These are phyloP conservation scores for Muscidifurax raptorellus DNA, from an alignment of 1,140 invertebrate species.

Conservation along the genomic window DNA sequence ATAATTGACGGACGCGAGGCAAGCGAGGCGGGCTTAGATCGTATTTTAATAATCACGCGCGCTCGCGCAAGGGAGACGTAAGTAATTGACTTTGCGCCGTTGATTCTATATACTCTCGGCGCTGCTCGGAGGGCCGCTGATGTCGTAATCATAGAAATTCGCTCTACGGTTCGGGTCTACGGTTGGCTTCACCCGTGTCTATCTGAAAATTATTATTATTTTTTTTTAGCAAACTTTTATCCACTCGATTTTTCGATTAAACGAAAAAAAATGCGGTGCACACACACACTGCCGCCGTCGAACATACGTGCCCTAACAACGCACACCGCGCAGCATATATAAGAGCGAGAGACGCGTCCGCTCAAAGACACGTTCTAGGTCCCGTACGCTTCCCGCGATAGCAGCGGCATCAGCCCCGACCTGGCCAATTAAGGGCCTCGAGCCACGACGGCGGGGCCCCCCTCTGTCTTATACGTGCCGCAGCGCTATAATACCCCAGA, in stretches of 20 bases:
- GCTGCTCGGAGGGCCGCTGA: background rate
- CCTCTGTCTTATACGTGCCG: background rate
- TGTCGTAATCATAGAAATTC: conserved; percentile 26
- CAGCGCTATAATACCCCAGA: background rate
- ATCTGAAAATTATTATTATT: too few relatives aligned
- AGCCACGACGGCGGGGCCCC: background rate
- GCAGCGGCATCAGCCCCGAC: conserved; percentile 48
- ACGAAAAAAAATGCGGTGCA: background rate
- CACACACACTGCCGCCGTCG: background rate
- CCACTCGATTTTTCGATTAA: too few relatives aligned
- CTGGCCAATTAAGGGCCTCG: conserved; percentile 68
- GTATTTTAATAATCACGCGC: conserved; percentile 10
- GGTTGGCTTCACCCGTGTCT: background rate
- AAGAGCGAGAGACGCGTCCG: background rate
- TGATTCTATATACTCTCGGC: too few relatives aligned
- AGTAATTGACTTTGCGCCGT: background rate
- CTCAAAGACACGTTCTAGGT: conserved; percentile 62
- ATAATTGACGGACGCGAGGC: conserved; percentile 12
- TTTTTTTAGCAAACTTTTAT: too few relatives aligned
- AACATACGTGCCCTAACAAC: too few relatives aligned
- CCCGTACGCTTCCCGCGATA: conserved; percentile 67
- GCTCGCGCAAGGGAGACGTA: background rate
- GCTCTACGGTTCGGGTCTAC: background rate
- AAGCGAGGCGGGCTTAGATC: background rate
- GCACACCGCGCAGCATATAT: background rate